Conservation (phyloP, 2,113 vertebrate species). For the Chaetodon trifascialis region DNA sequence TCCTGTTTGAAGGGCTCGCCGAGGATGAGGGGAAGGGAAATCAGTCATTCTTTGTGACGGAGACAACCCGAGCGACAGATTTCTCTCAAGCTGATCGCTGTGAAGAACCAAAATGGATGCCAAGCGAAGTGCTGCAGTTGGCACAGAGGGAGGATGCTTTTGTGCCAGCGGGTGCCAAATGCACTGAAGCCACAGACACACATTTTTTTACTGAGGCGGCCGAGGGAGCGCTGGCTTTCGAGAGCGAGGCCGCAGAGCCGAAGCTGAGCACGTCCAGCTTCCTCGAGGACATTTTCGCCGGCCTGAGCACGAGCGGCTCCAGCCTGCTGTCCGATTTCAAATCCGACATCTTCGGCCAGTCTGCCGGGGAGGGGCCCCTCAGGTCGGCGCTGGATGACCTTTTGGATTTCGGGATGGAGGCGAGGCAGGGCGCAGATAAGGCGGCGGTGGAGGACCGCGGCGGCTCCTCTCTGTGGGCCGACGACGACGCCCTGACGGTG, state of each 20-base stretch:
- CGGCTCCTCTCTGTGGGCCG: constrained; percentile 54
- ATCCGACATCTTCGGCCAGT: constrained; percentile 61
- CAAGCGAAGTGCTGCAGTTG: constrained; percentile 73
- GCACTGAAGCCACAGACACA: constrained; percentile 58
- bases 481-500: constrained; percentile 72
- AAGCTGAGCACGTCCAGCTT: constrained; percentile 73
- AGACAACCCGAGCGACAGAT: constrained; percentile 16
- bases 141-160: constrained; percentile 73
- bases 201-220: constrained; percentile 50
- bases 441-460: constrained; percentile 13
- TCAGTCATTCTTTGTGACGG: constrained; percentile 24
- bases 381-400: constrained; percentile 77
- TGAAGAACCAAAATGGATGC: constrained; percentile 67
- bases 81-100: constrained; percentile 31
- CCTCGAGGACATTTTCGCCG: constrained; percentile 83
- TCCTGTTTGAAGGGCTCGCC: constrained; percentile 29
- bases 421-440: constrained; percentile 13
- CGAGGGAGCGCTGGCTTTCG: constrained; percentile 33
- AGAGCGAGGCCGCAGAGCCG: constrained; percentile 41
- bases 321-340: constrained; percentile 72
- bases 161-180: constrained; percentile 78
- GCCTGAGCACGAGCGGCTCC: constrained; percentile 73
- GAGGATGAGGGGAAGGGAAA: constrained; percentile 29
- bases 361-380: constrained; percentile 37
- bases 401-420: constrained; percentile 80